Base-by-base conservation (phyloP, 1,140 invertebrate species). In the Euwallacea fornicatus region DNA sequence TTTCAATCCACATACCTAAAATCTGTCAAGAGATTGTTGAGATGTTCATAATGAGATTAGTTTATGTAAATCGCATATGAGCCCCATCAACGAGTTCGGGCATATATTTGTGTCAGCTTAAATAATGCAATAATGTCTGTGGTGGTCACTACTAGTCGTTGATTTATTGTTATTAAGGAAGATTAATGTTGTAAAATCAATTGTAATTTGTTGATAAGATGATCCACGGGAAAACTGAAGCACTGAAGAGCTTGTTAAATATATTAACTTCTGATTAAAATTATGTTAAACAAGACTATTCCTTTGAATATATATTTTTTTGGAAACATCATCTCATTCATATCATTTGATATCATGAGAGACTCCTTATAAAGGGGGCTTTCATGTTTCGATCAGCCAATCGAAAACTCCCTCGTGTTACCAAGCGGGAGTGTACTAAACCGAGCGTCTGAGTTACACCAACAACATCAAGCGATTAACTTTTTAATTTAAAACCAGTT, bases 401-500 rank as follows among this genome's bases (percentile, higher is more conserved):
- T 11, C 46, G 46, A 50, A 50, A 50, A 13, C 13, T 50, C 13
- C 7, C 13, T 33, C 21, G 21, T 65, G 63, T 65, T 65, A 44
- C 63, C 63, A 65, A 65, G 63, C 63, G 63, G 61, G n/a, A 63
- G 61, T 47, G 61, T 42, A 42, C 63, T 65, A 65, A 55, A 55
- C 16, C 42, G 63, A 47, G 47, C 63, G 42, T 54, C 63, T 65
- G 63, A 53, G 54, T 65, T 65, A 65, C 63, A 55, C 50, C 63
- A 63, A 63, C 63, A 50, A 50, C 13, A 50, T 11, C 46, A 13
- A 6, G 9, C 53, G 47, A 65, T 13, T 65, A 46, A 65, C 53
- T 65, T 65, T 65, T 65, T 65, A 65, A 65, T 65, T 54, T 65
- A 53, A 65, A 65, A 65, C 63, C 53, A 41, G 63, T 54, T 65